Base-by-base conservation (phyloP, 2,888 invertebrate species). In the Ischnura elegans region DNA sequence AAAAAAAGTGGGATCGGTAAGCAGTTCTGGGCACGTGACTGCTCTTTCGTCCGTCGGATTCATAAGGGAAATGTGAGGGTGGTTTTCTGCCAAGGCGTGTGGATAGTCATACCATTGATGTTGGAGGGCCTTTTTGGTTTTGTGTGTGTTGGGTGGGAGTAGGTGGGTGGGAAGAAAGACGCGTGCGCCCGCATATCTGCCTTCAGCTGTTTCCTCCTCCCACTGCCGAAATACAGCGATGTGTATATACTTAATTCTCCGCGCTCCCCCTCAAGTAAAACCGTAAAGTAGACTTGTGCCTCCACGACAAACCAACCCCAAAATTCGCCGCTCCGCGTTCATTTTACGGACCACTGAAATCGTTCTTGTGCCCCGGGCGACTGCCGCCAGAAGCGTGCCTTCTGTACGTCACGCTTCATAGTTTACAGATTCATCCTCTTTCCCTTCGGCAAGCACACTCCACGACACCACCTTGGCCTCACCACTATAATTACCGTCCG, bases 171-270 rank as follows among this genome's bases (percentile, higher is more conserved):
- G 8, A 36, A 25, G 36, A 19, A 21, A 43, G 85, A 45, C 43
- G 87, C 87, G 87, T 87, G 61, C n/a, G 90, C 90, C 90, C 90
- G 90, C 90, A 90, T 90, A 61, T 90, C 90, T 61, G 61, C 90
- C 43, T 90, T 61, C 90, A 90, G 90, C 90, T 90, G 90, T 90
- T 90, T 90, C 90, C 90, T 90, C 61, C 90, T 46, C 43, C 43
- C 43, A 13, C 19, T n/a, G n/a, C n/a, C n/a, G n/a, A n/a, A n/a
- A n/a, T 10, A 43, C 42, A n/a, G 10, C 76, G 76, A 76, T 76
- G 36, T 29, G 36, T 76, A 76, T 76, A 76, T 76, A 76, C 46
- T 43, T 86, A 86, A 86, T 86, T 86, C 86, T 86, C 46, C 86
- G 25, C 36, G 76, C 76, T 51, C 51, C 19, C 51, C 13, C 51